phyloP scores from a whole-genome alignment of 2,113 vertebrate species.

The Engraulis encrasicolus region DNA sequence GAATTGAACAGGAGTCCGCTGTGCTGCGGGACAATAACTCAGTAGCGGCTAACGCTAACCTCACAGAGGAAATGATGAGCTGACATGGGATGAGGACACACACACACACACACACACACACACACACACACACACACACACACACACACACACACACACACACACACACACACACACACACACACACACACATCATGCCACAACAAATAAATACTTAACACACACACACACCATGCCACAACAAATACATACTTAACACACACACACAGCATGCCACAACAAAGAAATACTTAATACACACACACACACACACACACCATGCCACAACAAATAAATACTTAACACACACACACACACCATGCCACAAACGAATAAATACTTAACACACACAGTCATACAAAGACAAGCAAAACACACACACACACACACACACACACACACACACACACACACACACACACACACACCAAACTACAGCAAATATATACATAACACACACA shows the following conservation, averaged over 20 bases:
- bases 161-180: neutral
- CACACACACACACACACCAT: constrained; percentile 1
- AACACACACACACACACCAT: constrained; percentile 1
- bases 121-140: neutral
- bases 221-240: neutral
- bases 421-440: neutral
- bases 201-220: too few relatives aligned
- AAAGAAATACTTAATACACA: too few relatives aligned
- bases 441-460: neutral
- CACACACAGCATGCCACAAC: too few relatives aligned
- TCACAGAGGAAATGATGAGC: too few relatives aligned
- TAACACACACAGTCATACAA: neutral
- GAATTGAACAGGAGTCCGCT: too few relatives aligned
- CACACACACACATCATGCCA: neutral
- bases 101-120: neutral
- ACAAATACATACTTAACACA: neutral
- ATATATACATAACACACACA: neutral
- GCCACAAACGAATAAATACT: too few relatives aligned
- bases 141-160: neutral
- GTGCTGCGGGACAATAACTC: too few relatives aligned
- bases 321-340: neutral
- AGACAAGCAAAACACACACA: neutral
- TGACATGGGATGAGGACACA: too few relatives aligned
- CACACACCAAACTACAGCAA: neutral
- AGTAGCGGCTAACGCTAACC: too few relatives aligned